These are phyloP conservation scores for Pyralis farinalis DNA, from an alignment of 2,888 invertebrate genomes.

Conservation along the genomic window DNA sequence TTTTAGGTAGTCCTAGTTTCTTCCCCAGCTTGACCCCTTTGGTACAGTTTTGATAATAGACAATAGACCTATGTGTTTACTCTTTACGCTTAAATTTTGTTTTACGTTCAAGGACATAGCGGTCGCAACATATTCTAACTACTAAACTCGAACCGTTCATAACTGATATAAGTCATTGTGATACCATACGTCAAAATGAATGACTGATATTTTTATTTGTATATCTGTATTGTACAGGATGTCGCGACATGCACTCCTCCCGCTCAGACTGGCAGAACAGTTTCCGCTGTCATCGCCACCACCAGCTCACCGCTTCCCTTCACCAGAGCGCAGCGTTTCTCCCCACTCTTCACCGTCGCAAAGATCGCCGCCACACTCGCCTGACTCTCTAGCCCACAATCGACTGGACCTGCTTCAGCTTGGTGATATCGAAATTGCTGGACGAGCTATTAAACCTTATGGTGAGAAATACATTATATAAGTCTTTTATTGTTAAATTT, in stretches of 20 bases:
- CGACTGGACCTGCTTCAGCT: conserved; percentile 59
- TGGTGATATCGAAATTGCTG: conserved; percentile 71
- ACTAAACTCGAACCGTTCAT: too few species aligned
- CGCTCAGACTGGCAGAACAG: conserved; percentile 66
- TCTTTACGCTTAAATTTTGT: too few species aligned
- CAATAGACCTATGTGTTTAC: too few species aligned
- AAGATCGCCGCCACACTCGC: conserved; percentile 55
- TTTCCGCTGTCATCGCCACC: conserved; percentile 62
- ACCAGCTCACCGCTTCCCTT: conserved; percentile 58
- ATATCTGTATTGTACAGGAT: conserved; percentile 56
- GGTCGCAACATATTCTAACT: too few species aligned
- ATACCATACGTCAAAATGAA: too few species aligned
- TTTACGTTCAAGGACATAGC: too few species aligned
- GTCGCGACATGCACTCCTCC: conserved; percentile 71
- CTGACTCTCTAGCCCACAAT: conserved; percentile 50
- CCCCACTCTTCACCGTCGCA: conserved; percentile 54
- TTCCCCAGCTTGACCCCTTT: too few species aligned
- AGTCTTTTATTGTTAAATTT: too few species aligned
- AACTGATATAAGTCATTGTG: too few species aligned
- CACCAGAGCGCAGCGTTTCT: conserved; percentile 64
- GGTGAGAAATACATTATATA: conserved; percentile 40
- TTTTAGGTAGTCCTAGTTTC: too few species aligned
- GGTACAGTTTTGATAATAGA: too few species aligned
- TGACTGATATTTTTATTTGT: too few species aligned
- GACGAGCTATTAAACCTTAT: conserved; percentile 72